Conservation (phyloP, 1,140 invertebrate genomes). For the Oryzaephilus surinamensis region DNA sequence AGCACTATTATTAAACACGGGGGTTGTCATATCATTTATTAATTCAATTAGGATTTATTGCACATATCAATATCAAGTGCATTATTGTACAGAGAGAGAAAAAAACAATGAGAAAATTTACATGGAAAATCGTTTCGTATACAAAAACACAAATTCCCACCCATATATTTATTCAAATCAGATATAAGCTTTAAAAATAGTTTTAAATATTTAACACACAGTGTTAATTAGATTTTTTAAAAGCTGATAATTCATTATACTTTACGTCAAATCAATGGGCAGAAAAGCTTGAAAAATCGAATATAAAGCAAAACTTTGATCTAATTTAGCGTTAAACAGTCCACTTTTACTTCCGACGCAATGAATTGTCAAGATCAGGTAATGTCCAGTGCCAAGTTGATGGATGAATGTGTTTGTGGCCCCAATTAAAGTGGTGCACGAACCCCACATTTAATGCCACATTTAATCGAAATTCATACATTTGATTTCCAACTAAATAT, state of each 20-base stretch:
- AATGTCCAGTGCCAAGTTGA: conserved; percentile 24
- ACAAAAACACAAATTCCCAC: no score
- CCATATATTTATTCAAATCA: no score
- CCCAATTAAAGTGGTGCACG: conserved; percentile 22
- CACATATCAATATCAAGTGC: no score
- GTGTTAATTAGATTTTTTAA: conserved; percentile 14
- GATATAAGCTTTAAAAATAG: no score
- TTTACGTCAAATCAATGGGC: conserved; percentile 7
- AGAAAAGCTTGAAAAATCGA: conserved; percentile 10
- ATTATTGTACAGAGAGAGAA: no score
- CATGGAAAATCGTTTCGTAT: no score
- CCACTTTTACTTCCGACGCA: conserved; percentile 16
- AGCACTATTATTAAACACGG: no score
- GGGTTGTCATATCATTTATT: no score
- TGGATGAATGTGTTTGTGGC: conserved; percentile 26
- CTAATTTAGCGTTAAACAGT: conserved; percentile 11
- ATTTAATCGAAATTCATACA: conserved; percentile 15
- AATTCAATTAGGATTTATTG: no score
- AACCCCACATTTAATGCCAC: conserved; percentile 15
- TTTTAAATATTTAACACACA: no score
- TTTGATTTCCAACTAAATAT: no score
- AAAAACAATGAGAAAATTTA: no score
- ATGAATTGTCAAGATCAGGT: conserved; percentile 19
- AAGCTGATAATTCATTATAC: conserved; percentile 11
- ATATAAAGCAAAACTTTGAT: conserved; percentile 6